These are phyloP conservation scores for Poecilobothrus nobilitatus DNA, from an alignment of 2,888 invertebrate species.

Conservation along the genomic window DNA sequence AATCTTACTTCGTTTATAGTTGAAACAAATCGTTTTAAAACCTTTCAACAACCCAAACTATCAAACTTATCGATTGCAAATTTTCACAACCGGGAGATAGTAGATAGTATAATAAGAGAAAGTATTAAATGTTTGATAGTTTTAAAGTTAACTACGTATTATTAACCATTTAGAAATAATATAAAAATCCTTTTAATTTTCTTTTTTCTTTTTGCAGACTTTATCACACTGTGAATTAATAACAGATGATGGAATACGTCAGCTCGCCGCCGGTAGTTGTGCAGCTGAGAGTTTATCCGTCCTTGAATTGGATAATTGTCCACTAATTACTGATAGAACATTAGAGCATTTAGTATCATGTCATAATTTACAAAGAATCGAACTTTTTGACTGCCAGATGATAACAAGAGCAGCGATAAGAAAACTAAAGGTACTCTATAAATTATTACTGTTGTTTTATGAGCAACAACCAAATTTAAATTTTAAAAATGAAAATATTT, in stretches of 20 bases:
- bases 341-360: conserved; percentile 90
- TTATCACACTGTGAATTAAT: conserved; percentile 97
- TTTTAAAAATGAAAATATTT: not conserved
- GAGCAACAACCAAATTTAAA: not conserved
- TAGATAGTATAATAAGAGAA: no score
- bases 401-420: conserved; percentile 95
- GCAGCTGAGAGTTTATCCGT: conserved; percentile 90
- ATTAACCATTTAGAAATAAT: no score
- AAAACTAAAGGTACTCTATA: conserved; percentile 73
- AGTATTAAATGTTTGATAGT: no score
- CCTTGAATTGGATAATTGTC: conserved; percentile 97
- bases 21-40: no score
- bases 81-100: no score
- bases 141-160: no score
- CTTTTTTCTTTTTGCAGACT: conserved; percentile 57
- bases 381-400: conserved; percentile 97
- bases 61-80: no score
- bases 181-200: no score
- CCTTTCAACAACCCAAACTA: no score
- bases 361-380: conserved; percentile 92
- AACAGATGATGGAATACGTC: conserved; percentile 95
- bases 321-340: conserved; percentile 92
- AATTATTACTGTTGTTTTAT: not conserved
- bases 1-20: no score
- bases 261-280: conserved; percentile 85